Conservation (phyloP, 2,797 vertebrate species). For the Melanotaenia boesemani region DNA sequence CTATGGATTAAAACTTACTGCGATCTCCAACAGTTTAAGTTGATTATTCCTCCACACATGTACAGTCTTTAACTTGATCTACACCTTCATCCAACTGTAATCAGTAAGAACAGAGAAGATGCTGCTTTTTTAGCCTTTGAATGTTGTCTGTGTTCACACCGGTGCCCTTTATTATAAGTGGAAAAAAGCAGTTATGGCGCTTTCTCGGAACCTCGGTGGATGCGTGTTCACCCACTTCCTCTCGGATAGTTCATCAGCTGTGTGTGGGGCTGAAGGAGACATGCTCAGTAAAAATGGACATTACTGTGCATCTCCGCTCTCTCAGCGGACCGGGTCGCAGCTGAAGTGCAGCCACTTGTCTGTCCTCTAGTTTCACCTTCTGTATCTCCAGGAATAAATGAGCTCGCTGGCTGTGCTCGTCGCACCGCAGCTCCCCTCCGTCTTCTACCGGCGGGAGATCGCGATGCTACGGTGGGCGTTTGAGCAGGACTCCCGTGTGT, state of each 20-base stretch:
- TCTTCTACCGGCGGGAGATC: not conserved
- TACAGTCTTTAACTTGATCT: too few relatives aligned
- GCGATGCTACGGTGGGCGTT: not conserved
- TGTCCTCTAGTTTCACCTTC: conserved; percentile 72
- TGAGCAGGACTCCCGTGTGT: conserved; percentile 11
- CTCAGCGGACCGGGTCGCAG: conserved; percentile 10
- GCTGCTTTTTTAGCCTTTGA: conserved; percentile 2
- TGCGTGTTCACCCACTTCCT: conserved; percentile 3
- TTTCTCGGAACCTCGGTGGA: conserved; percentile 37
- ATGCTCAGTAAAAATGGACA: conserved; percentile 8
- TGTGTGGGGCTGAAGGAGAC: not conserved
- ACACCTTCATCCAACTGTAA: too few relatives aligned
- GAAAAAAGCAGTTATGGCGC: conserved; percentile 70
- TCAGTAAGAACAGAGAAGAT: not conserved
- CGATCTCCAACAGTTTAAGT: conserved; percentile 9
- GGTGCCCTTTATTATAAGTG: conserved; percentile 4
- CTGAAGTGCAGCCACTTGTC: conserved; percentile 25
- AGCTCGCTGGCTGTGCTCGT: conserved; percentile 9
- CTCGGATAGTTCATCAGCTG: conserved; percentile 34
- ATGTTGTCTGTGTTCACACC: conserved; percentile 23
- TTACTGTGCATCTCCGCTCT: conserved; percentile 16
- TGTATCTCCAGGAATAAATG: conserved; percentile 34
- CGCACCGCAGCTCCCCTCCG: not conserved
- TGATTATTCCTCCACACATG: not conserved
- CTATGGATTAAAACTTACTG: too few relatives aligned